Conservation (phyloP, 2,888 invertebrate genomes). For the Pachycephus smyrnensis region DNA sequence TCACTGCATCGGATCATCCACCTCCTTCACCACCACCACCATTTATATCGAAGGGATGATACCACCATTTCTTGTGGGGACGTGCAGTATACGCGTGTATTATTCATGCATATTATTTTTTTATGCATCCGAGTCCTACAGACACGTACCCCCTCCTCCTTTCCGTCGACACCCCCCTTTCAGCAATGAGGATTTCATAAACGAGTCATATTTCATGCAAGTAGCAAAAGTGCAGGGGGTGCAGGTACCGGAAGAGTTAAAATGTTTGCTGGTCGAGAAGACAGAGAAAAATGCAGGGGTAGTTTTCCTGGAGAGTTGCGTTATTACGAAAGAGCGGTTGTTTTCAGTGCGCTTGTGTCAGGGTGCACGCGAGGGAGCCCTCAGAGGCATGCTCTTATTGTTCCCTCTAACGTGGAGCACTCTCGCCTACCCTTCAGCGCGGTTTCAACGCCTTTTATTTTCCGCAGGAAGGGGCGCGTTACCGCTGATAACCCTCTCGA, state of each 20-base stretch:
- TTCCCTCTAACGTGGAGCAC: constrained; percentile 25
- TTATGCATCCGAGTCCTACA: not conserved
- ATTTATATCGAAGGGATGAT: not conserved
- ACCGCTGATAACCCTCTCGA: constrained; percentile 38
- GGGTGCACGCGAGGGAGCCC: constrained; percentile 23
- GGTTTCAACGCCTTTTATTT: constrained; percentile 36
- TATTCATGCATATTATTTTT: not conserved
- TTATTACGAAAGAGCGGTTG: not conserved
- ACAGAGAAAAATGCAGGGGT: not conserved
- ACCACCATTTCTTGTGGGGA: not conserved
- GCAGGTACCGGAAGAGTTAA: not conserved
- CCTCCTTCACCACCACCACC: not conserved
- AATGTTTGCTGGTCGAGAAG: not conserved
- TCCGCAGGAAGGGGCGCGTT: constrained; percentile 28
- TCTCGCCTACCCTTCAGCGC: constrained; percentile 24
- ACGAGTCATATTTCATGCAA: not conserved
- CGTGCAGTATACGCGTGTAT: not conserved
- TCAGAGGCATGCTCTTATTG: constrained; percentile 23
- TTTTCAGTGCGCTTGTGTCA: constrained; percentile 10
- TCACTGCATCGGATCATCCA: not conserved
- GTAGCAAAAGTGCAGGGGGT: not conserved
- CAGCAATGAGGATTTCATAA: not conserved
- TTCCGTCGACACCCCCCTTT: not conserved
- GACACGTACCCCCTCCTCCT: not conserved
- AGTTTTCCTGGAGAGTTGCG: not conserved